Base-by-base conservation (phyloP, 2,113 vertebrate species). In the Ramphastos sulfuratus region DNA sequence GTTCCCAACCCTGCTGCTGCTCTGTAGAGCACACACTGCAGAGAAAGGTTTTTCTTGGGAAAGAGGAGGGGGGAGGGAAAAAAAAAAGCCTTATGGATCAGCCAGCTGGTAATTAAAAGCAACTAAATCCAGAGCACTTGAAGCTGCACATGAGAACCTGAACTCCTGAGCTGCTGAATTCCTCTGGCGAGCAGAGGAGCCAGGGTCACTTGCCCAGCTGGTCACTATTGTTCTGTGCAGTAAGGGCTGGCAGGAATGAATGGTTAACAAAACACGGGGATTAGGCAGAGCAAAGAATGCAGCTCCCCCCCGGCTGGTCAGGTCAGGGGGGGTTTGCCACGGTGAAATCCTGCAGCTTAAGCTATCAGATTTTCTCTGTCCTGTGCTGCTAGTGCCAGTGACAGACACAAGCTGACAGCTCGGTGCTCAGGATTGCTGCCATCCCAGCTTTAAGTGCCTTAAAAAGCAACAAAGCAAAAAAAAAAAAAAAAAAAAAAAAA, bases 221-320 rank as follows among this genome's bases (percentile, higher is more conserved):
- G 93, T 91, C 95, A 94, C 84, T 91, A 94, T 94, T 95, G 95
- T 93, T 92, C 87, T 88, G 89, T 73, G 94, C 93, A 93, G 94
- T 88, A 87, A 85, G 82, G 92, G 94, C 96, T 94, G 93, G 91
- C 87, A 94, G 93, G 92, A 94, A 96, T 94, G 93, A 76, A 44
- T 89, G 89, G 93, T 96, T 94, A 96, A 96, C 93, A 96, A 96
- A 96, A 96, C 92, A 94, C 96, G 93, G 94, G 94, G 93, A 96
- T 96, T 96, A 96, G 91, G 87, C 94, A 94, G 81, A 93, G 90
- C 87, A 95, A 95, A 89, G 93, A 96, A 96, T 95, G 95, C 10
- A 1, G 83, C 80, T 86, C 80, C 85, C 96, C 94, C 79, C 90
- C 77, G 70, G 73, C 44, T 93, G 95, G 93, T 95, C 90, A 96